phyloP scores from a whole-genome alignment of 2,888 invertebrate species.

The Bellardia pandia region DNA sequence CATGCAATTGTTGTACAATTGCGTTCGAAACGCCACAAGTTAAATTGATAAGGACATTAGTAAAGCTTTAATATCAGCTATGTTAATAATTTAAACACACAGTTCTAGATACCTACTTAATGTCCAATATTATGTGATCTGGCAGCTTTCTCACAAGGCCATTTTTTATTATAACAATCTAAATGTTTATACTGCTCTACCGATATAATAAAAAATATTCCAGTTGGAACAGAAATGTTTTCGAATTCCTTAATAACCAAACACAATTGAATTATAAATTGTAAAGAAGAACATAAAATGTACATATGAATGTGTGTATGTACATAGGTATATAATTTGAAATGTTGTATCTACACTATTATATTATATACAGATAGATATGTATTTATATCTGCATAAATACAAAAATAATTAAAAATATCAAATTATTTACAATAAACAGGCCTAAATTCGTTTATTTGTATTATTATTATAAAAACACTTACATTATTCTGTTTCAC shows the following conservation, averaged over 20 bases:
- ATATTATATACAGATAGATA: background rate
- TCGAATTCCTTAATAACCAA: no score
- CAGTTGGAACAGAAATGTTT: background rate
- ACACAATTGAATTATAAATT: background rate
- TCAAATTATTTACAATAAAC: background rate
- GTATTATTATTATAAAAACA: background rate
- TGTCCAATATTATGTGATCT: background rate
- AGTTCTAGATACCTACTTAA: no score
- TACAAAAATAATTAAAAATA: background rate
- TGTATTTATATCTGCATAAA: background rate
- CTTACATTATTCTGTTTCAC: conserved; percentile 15
- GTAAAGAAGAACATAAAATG: background rate
- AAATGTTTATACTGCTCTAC: background rate
- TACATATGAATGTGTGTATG: background rate
- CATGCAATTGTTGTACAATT: no score
- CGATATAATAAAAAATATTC: background rate
- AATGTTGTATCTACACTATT: no score
- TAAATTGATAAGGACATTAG: no score
- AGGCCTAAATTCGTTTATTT: background rate
- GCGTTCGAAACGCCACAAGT: no score
- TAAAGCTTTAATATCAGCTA: no score
- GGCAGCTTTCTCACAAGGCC: background rate
- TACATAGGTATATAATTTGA: background rate
- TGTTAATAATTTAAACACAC: no score
- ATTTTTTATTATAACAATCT: conserved; percentile 13